Evolutionary conservation across 2,888 invertebrate genomes (phyloP), one percentile per base, ranked within the genome.

Genomic region (Cheilosia urbana): DNA sequence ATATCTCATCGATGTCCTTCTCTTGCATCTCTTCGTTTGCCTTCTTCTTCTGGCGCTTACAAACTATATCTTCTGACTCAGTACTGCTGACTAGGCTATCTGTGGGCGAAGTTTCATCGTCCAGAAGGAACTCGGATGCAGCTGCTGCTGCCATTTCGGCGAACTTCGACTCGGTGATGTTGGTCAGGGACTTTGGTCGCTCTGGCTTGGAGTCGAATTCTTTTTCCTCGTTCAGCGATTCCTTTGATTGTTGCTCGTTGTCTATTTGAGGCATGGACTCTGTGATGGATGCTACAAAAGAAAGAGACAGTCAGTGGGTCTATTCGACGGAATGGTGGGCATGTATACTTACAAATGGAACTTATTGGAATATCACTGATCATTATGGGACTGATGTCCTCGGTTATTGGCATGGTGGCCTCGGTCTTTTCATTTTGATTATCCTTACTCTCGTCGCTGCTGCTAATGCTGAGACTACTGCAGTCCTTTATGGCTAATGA

Each of bases 91-190:
- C 95, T 63, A 96, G 92, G 90, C 96, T 96, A 88, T 96, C 96
- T 0, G 96, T 96, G 15, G 97, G 97, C 0, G 96, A 96, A 0
- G 96, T 96, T 90, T 97, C 97, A 89, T 97, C 97, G 87, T 96
- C 96, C 37, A 97, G 93, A 40, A 97, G 92, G 77, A 95, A 94
- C 0, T 94, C 94, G 51, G 95, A 95, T 19, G 94, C 94, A 84
- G 95, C 95, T 17, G 95, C 95, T 60, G 96, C 95, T 2, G 95
- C 95, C 89, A 96, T 93, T 77, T 94, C 93, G 0, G 96, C 96
- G 88, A 97, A 96, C 89, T 96, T 96, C 2, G 90, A 89, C 78
- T 92, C 92, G 21, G 90, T 90, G 40, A 92, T 87, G 69, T 90
- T 90, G 78, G 90, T 89, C 0, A 92, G 88, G 13, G 89, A 89